Base-by-base conservation (phyloP, 1,140 invertebrate species). In the Euschistus heros region DNA sequence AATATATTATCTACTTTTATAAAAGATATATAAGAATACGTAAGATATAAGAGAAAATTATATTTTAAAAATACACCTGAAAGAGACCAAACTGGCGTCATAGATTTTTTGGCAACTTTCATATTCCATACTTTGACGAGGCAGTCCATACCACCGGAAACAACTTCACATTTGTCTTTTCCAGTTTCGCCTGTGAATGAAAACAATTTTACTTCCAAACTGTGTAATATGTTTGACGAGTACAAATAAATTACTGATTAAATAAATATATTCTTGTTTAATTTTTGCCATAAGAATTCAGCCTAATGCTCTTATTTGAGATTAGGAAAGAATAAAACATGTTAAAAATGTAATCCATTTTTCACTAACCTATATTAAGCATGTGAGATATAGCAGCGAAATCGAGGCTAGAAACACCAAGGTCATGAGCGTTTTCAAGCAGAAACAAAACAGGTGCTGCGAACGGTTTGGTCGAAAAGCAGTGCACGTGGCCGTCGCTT, bases 61-160 rank as follows among this genome's bases (percentile, higher is more conserved):
- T 46, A 46, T 46, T 13, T 13, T 46, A n/a, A n/a, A n/a, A n/a
- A 54, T 8, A 22, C 8, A 67, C 66, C 66, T 64, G 66, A 54
- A 7, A 67, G 62, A 44, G 46, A 64, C 66, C 66, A 67, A 4
- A 67, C 18, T n/a, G 44, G 22, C 27, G 50, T 27, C 5, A 60
- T 26, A n/a, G 61, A 33, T 54, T 27, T 59, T 52, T 68, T 61
- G 7, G 65, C 55, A 62, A 80, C 72, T 14, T 74, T 75, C 17
- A 89, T 77, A 50, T 79, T 79, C 87, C 87, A 90, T 2, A 89
- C 69, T 72, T 87, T 86, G 0, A 88, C 80, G 1, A 84, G 69
- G 63, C 84, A 81, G 72, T 90, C 87, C 69, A 87, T 86, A 6
- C 87, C 87, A 70, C 85, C 81, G 1, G 84, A 84, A 3, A 83